phyloP scores from a whole-genome alignment of 2,888 invertebrate species.

The Elysia crispata region DNA sequence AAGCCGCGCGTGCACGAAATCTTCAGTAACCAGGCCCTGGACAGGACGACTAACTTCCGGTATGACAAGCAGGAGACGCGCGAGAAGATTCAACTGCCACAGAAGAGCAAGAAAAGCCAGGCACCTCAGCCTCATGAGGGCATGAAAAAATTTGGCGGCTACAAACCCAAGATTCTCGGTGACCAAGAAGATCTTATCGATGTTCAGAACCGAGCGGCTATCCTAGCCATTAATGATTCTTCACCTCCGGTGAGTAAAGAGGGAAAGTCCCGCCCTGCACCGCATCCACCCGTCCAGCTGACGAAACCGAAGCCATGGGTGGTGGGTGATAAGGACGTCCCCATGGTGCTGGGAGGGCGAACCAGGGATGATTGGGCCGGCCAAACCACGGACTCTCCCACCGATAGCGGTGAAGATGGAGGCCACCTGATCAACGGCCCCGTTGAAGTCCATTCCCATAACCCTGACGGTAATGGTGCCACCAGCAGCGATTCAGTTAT shows the following conservation, averaged over 20 bases:
- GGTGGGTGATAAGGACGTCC: constrained; percentile 54
- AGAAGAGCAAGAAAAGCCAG: constrained; percentile 36
- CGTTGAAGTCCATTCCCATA: too few relatives aligned
- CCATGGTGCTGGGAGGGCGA: constrained; percentile 46
- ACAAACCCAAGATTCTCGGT: constrained; percentile 50
- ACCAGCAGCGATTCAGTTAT: too few relatives aligned
- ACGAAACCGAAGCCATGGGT: constrained; percentile 47
- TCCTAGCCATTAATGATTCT: too few relatives aligned
- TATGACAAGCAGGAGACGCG: constrained; percentile 47
- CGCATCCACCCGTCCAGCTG: background rate
- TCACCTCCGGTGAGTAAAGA: background rate
- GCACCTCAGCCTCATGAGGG: constrained; percentile 24
- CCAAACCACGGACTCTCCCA: too few relatives aligned
- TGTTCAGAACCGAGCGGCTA: background rate
- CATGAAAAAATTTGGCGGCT: constrained; percentile 50
- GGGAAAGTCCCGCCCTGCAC: background rate
- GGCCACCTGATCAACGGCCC: too few relatives aligned
- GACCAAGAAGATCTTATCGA: constrained; percentile 30
- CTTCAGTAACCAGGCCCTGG: constrained; percentile 30
- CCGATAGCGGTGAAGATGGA: too few relatives aligned
- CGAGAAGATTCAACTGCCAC: constrained; percentile 31
- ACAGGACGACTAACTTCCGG: constrained; percentile 30
- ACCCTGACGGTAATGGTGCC: too few relatives aligned
- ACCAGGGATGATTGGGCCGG: too few relatives aligned
- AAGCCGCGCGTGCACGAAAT: constrained; percentile 42